phyloP scores from a whole-genome alignment of 2,113 vertebrate genomes.

The Camelus dromedarius region DNA sequence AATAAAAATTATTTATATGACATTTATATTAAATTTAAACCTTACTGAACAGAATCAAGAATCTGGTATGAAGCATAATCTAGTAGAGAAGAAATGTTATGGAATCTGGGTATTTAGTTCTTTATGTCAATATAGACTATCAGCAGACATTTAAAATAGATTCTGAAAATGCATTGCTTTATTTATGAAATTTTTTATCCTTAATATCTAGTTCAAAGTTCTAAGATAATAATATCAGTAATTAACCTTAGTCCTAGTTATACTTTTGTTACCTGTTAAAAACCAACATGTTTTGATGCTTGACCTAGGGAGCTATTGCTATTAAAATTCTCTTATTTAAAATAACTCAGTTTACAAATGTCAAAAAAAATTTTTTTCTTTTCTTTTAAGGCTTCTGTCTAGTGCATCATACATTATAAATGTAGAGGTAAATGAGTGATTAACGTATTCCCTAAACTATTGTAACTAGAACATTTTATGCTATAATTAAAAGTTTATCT shows the following conservation, averaged over 20 bases:
- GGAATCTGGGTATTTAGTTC: background rate
- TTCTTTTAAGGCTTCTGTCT: constrained; percentile 28
- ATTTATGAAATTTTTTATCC: background rate
- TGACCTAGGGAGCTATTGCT: constrained; percentile 53
- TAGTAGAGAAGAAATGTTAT: background rate
- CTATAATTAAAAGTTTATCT: constrained; percentile 58
- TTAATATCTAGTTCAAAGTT: background rate
- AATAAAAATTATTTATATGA: background rate
- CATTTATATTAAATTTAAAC: background rate
- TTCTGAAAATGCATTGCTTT: background rate
- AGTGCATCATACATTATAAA: background rate
- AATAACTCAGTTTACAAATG: constrained; percentile 4
- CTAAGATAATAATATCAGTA: background rate
- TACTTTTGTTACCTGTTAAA: constrained; percentile 2
- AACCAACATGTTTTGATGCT: background rate
- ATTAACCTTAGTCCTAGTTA: background rate
- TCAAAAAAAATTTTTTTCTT: constrained; percentile 25
- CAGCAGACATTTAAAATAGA: background rate
- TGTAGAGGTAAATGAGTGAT: constrained; percentile 29
- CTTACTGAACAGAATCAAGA: background rate
- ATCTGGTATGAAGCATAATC: background rate
- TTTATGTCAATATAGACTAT: background rate
- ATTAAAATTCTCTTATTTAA: constrained; percentile 60
- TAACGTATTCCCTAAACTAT: constrained; percentile 39
- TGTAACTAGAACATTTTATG: background rate